Evolutionary conservation across 1,140 invertebrate genomes (phyloP), one percentile per base, ranked within the genome.

Genomic region (Pogonomyrmex californicus): DNA sequence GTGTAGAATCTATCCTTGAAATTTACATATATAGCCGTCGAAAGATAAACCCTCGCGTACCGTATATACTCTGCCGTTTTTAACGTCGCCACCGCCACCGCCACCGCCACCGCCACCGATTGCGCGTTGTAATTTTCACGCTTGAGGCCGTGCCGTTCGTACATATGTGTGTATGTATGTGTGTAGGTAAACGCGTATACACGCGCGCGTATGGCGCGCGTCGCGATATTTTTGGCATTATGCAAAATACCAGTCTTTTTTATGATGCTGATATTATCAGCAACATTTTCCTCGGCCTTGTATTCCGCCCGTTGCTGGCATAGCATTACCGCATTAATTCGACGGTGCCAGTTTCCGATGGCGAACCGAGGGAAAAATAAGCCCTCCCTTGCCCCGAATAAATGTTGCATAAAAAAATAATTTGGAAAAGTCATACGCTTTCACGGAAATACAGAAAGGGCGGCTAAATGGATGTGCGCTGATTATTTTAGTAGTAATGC

Each of bases 191-290:
- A 23, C 23, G 49, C 23, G 23, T n/a, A n/a, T 17, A 30, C 17
- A 23, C 47, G 58, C n/a, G 58, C 12, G 14, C 41, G 30, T 66
- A 17, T 36, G 60, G 7, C 14, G 38, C 36, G 47, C 23, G 47
- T 63, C 36, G 36, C 47, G 54, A 83, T 60, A 73, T 73, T 83
- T 83, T 83, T 1, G 68, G 68, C 10, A 47, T 83, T 73, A 73
- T 83, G 54, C 30, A 83, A 83, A 83, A 62, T 14, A 10, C 79
- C 30, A 4, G 68, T 30, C 36, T 47, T 75, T 83, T 75, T 83
- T 75, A 62, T 14, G 56, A 83, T 38, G 54, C 56, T 38, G 68
- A 83, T 83, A 60, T 75, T 83, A 75, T 62, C 41, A 23, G 54
- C 54, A 12, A 75, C 79, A 60, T 60, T 60, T 23, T 62, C 30